A percentile compares a stretch with the other conserved stretches of the same genome.
Evolutionary conservation across 2,797 vertebrate genomes (phyloP).

Genomic region (Hippoglossus hippoglossus): DNA sequence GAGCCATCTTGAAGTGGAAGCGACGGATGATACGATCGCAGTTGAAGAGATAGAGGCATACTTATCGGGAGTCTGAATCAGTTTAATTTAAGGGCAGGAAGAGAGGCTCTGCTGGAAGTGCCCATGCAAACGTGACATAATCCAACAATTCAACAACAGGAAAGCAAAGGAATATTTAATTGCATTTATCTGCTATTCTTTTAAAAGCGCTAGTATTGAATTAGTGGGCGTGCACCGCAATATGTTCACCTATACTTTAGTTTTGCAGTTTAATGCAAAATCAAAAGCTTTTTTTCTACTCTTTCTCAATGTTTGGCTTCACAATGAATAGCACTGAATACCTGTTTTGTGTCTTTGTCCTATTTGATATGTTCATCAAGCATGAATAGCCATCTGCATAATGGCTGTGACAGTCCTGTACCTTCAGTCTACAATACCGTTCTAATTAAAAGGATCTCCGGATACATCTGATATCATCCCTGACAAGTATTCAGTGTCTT

Average conservation of each 20-base stretch:
- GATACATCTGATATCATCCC: constrained; percentile 69
- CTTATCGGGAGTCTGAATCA: constrained; percentile 68
- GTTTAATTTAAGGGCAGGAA: constrained; percentile 67
- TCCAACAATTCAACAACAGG: constrained; percentile 27
- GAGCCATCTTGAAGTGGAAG: constrained; percentile 67
- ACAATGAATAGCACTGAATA: constrained; percentile 48
- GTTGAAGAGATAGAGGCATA: constrained; percentile 44
- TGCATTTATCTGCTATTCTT: constrained; percentile 84
- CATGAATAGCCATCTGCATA: constrained; percentile 51
- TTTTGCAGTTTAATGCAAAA: neutral
- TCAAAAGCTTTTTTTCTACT: constrained; percentile 1
- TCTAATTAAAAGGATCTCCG: constrained; percentile 65
- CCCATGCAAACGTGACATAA: constrained; percentile 37
- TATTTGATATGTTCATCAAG: constrained; percentile 50
- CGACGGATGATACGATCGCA: constrained; percentile 65
- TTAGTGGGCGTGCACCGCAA: neutral
- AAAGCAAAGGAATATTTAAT: constrained; percentile 81
- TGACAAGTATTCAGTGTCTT: constrained; percentile 69
- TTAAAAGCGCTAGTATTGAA: constrained; percentile 56
- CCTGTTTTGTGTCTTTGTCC: constrained; percentile 48
- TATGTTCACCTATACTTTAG: neutral
- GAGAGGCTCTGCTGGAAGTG: constrained; percentile 34
- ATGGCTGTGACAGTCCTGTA: constrained; percentile 39
- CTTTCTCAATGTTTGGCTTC: constrained; percentile 27
- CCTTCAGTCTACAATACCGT: constrained; percentile 49